These are phyloP conservation scores for Hoplodrina blanda DNA, from an alignment of 2,888 invertebrate species.

Conservation along the genomic window DNA sequence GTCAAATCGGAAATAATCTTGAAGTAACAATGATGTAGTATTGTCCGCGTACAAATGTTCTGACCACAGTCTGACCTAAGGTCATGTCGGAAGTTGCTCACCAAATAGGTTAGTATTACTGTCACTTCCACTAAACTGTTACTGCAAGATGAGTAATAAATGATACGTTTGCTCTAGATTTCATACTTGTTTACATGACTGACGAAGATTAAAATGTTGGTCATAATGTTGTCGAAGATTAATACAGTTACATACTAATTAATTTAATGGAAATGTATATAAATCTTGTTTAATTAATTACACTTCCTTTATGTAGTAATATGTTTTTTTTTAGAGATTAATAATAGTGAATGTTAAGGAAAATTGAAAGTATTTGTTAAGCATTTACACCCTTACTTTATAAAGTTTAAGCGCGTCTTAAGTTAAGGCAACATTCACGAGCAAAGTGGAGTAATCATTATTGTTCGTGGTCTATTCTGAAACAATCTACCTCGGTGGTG, in stretches of 20 bases:
- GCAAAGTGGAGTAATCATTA: no score
- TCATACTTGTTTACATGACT: conserved; percentile 4
- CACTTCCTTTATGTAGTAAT: conserved; percentile 18
- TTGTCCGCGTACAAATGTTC: conserved; percentile 31
- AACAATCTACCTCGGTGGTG: not conserved
- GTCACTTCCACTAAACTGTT: conserved; percentile 6
- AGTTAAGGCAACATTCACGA: not conserved
- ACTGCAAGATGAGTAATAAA: not conserved
- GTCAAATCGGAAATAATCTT: conserved; percentile 63
- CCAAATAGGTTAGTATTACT: conserved; percentile 39
- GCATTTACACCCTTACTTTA: no score
- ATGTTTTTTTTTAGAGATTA: not conserved
- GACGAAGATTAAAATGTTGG: not conserved
- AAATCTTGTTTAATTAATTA: not conserved
- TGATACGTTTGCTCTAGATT: conserved; percentile 18
- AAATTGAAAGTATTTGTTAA: not conserved
- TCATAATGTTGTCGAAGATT: not conserved
- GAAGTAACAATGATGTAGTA: conserved; percentile 46
- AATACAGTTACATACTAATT: conserved; percentile 13
- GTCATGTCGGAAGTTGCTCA: conserved; percentile 45
- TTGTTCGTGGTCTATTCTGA: not conserved
- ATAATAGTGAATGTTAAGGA: not conserved
- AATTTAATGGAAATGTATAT: conserved; percentile 2
- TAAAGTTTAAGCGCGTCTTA: no score
- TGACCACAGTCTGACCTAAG: conserved; percentile 35